Base-by-base conservation (phyloP, 1,140 invertebrate species). In the Cecropterus lyciades region DNA sequence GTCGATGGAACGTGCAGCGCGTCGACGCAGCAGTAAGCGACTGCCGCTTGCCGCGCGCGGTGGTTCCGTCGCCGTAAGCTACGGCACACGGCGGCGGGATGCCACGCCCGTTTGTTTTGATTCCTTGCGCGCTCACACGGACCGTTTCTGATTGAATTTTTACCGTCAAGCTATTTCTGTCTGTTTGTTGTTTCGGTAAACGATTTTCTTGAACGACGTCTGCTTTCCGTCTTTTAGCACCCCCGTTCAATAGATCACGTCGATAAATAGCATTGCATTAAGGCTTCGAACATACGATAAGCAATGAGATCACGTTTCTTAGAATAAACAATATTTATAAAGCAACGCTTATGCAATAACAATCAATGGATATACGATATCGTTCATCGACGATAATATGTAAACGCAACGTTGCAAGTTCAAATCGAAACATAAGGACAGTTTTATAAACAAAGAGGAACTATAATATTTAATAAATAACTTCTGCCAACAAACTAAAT, bases 81-180 rank as follows among this genome's bases (percentile, higher is more conserved):
- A 42, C 48, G 37, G 30, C 43, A 27, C 33, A 59, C 65, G 46
- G 24, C 33, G 10, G 1, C 33, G 33, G n/a, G 59, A 65, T 59
- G 63, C 77, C 77, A 79, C 77, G 70, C 77, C 77, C 77, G 49
- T 57, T 71, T 80, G 77, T 80, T 79, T 73, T 79, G 68, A 67
- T 79, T 42, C 65, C 65, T 46, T 33, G 33, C 6, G 24, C 13
- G 13, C 30, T 15, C 16, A 24, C 17, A 24, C n/a, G 27, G 9
- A 51, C 30, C 57, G 48, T 62, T 62, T 37, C 57, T 49, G 57
- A 62, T 20, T 37, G 45, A 37, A 62, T 48, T 49, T 46, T 46
- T 43, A 60, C 56, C 13, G 45, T 49, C 13, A n/a, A 62, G 1
- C 16, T 49, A 49, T 62, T 62, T 49, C 30, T 8, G 45, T 49